Base-by-base conservation (phyloP, 2,113 vertebrate genomes). In the Salvelinus sp. region DNA sequence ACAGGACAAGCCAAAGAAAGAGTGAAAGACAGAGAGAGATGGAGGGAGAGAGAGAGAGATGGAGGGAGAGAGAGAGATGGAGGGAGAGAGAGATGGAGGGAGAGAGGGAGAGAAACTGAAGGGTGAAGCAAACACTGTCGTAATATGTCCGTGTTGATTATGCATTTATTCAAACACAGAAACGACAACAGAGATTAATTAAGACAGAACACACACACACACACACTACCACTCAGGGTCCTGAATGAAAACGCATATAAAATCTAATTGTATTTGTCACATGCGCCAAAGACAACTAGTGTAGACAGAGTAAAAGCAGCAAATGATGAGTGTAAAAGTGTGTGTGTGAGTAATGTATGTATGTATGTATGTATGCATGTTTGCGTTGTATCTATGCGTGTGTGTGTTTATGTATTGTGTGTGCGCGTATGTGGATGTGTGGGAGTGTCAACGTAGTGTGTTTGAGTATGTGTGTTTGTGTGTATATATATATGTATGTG, bases 141-240 rank as follows among this genome's bases (percentile, higher is more conserved):
- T 76, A 79, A 79, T 76, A 70, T 71, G 75, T 72, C 76, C 83
- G 77, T 76, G 70, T 76, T 85, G 79, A 79, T 74, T 82, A 80
- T 82, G 81, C 75, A 83, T 88, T 74, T 6, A 78, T 78, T 82
- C 69, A 83, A 71, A 64, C 72, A 27, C 23, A 50, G 73, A 75
- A 76, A 65, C 25, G 25, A 25, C 67, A 77, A 76, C 75, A n/a
- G 58, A 76, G 66, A 62, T 69, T 82, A 86, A 88, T 88, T 84
- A 83, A 85, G 78, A 76, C 20, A 73, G 63, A 73, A 73, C 74
- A 47, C 74, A 68, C 69, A 69, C 79, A 76, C 69, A 69, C 70
- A 76, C 75, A 73, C 62, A 48, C 67, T 33, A 62, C 70, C 58
- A 33, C 44, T 54, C 57, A 60, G 28, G 76, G 4, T 77, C 16